These are phyloP conservation scores for Melanotaenia trifasciata DNA, from an alignment of 2,797 vertebrate species.

Conservation along the genomic window DNA sequence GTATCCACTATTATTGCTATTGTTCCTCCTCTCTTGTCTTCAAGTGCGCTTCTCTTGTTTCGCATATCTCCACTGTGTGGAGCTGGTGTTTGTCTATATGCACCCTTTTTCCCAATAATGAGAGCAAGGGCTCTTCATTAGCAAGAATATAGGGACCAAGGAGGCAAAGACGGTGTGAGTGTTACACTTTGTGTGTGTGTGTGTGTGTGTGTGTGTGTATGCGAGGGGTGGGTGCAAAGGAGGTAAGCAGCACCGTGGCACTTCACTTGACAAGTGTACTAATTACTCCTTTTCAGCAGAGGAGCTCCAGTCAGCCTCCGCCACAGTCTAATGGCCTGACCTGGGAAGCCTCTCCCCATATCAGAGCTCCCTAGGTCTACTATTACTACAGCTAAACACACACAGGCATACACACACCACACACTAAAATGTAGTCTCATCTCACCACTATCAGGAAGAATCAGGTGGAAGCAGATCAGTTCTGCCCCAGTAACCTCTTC, in stretches of 20 bases:
- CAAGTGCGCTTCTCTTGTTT: constrained; percentile 59
- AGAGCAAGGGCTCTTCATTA: constrained; percentile 95
- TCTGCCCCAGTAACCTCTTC: constrained; percentile 99
- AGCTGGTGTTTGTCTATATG: constrained; percentile 73
- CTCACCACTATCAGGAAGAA: constrained; percentile 88
- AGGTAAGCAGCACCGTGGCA: constrained; percentile 93
- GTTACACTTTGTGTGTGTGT: constrained; percentile 51
- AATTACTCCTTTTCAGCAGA: constrained; percentile 94
- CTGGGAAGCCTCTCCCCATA: constrained; percentile 79
- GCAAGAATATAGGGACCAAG: constrained; percentile 78
- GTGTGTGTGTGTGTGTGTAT: constrained; percentile 57
- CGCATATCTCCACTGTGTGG: constrained; percentile 69
- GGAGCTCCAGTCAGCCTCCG: constrained; percentile 91
- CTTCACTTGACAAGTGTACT: constrained; percentile 99
- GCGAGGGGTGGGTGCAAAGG: constrained; percentile 55
- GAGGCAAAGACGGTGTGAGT: constrained; percentile 75
- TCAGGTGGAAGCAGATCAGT: constrained; percentile 98
- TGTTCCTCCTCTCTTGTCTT: constrained; percentile 61
- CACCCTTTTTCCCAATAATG: constrained; percentile 92
- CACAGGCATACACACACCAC: constrained; percentile 20
- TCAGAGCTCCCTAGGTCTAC: constrained; percentile 68
- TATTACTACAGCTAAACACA: constrained; percentile 58
- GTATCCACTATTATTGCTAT: constrained; percentile 53
- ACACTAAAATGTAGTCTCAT: constrained; percentile 68
- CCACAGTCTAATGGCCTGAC: constrained; percentile 93